phyloP scores from a whole-genome alignment of 2,113 vertebrate species.

The Nesoenas mayeri region DNA sequence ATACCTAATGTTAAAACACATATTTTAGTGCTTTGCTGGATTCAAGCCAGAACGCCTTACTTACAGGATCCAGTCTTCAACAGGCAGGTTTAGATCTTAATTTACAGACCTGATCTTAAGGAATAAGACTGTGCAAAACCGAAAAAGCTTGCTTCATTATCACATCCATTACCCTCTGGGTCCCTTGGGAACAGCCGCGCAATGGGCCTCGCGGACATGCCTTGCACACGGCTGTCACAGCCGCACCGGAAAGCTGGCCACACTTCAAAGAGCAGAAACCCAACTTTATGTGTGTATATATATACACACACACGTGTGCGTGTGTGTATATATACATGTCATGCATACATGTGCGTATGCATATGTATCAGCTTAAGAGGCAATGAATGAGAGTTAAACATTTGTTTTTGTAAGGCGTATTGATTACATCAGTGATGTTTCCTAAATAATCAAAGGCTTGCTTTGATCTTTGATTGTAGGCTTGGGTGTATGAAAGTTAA shows the following conservation, averaged over 20 bases:
- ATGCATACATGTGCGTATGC: background rate
- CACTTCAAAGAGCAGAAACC: conserved; percentile 34
- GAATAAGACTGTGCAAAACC: conserved; percentile 22
- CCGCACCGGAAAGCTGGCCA: background rate
- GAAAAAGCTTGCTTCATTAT: conserved; percentile 42
- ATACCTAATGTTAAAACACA: background rate
- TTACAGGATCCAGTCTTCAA: background rate
- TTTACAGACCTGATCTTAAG: conserved; percentile 21
- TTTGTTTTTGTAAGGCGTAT: conserved; percentile 28
- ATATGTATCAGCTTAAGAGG: background rate
- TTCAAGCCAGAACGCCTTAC: background rate
- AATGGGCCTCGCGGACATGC: conserved; percentile 6
- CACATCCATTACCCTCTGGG: background rate
- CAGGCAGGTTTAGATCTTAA: background rate
- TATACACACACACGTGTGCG: accelerated
- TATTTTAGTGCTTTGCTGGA: conserved; percentile 37
- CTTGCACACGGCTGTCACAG: background rate
- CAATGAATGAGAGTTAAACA: conserved; percentile 10
- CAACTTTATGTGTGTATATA: background rate
- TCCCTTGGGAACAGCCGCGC: background rate
- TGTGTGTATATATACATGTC: background rate
- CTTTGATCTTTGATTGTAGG: conserved; percentile 60
- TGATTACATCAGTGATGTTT: conserved; percentile 57
- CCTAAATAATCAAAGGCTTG: conserved; percentile 55
- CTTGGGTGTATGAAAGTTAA: conserved; percentile 31